phyloP scores from a whole-genome alignment of 2,888 invertebrate species.

The Plebejus melissa region DNA sequence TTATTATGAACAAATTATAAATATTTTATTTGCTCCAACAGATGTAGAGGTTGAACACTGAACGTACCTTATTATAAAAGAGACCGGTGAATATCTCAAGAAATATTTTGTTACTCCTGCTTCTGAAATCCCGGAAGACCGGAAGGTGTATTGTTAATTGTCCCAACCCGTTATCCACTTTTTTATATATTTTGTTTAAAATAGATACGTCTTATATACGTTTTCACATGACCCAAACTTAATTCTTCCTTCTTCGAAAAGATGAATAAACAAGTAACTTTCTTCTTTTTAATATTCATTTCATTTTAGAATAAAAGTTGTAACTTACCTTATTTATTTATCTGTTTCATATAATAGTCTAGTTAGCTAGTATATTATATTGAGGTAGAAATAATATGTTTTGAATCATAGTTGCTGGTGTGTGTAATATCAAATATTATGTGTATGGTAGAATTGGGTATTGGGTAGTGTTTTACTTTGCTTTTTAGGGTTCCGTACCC shows the following conservation, averaged over 20 bases:
- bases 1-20: conserved; percentile 17
- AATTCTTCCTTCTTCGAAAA: no score
- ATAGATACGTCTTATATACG: no score
- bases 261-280: no score
- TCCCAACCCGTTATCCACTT: background rate
- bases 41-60: background rate
- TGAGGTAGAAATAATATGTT: background rate
- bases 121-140: conserved; percentile 9
- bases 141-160: conserved; percentile 16
- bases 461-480: background rate
- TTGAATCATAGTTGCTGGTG: background rate
- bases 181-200: no score
- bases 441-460: no score
- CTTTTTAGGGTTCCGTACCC: background rate
- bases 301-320: no score
- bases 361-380: background rate
- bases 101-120: background rate
- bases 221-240: no score
- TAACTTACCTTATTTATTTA: no score
- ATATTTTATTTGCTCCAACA: background rate
- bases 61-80: background rate
- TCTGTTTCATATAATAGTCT: background rate
- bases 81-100: background rate
- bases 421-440: background rate
- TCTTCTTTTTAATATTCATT: no score